phyloP scores from a whole-genome alignment of 2,888 invertebrate genomes.

The Monoplex corrugatus region DNA sequence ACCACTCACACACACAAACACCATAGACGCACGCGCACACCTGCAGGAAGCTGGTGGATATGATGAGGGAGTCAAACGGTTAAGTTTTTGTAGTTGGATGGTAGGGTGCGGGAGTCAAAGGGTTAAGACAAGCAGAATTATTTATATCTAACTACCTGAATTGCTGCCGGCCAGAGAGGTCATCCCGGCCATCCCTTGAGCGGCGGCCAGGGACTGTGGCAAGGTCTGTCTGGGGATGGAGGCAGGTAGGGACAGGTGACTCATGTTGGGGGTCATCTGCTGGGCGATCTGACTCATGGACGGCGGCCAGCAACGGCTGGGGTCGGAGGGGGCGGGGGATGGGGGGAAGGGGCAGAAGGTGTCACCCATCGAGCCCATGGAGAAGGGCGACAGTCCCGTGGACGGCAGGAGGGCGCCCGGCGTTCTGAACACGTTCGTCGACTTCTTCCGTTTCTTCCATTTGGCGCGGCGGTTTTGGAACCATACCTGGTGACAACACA shows the following conservation, averaged over 20 bases:
- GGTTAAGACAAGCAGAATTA: too few species aligned
- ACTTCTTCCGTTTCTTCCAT: slow-evolving; percentile 99
- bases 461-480: slow-evolving; percentile 99
- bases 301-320: slow-evolving; percentile 74
- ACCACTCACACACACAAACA: too few species aligned
- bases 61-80: too few species aligned
- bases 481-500: slow-evolving; percentile 90
- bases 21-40: too few species aligned
- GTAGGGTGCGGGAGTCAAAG: too few species aligned
- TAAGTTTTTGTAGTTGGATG: too few species aligned
- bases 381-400: slow-evolving; percentile 94
- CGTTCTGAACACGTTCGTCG: slow-evolving; percentile 93
- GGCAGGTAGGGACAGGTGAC: slow-evolving; percentile 70
- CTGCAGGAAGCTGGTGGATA: too few species aligned
- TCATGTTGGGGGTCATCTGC: slow-evolving; percentile 68
- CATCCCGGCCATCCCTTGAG: slow-evolving; percentile 63
- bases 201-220: slow-evolving; percentile 83
- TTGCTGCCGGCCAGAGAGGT: slow-evolving; percentile 70
- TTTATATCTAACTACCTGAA: too few species aligned
- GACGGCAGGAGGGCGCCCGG: slow-evolving; percentile 93
- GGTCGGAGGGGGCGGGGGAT: slow-evolving; percentile 75
- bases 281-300: slow-evolving; percentile 71
- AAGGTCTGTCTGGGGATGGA: slow-evolving; percentile 84
- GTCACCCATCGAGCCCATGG: slow-evolving; percentile 82
- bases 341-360: slow-evolving; percentile 93